These are phyloP conservation scores for Acanthisitta chloris DNA, from an alignment of 2,113 vertebrate genomes.

Conservation along the genomic window DNA sequence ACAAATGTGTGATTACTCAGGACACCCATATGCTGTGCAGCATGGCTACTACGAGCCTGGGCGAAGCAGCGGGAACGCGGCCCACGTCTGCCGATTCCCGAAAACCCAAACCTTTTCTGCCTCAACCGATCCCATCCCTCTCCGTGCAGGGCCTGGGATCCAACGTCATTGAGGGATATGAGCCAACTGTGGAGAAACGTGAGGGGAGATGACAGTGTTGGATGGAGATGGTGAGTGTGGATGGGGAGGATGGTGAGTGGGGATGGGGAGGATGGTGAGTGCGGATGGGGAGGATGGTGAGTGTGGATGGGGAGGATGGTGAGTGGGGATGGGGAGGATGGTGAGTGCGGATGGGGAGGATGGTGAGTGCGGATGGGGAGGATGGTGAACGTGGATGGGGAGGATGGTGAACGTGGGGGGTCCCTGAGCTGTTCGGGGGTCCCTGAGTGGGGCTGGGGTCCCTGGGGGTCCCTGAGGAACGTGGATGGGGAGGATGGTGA, in stretches of 20 bases:
- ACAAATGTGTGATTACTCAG: not conserved
- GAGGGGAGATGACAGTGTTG: fast-evolving
- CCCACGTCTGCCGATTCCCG: fast-evolving
- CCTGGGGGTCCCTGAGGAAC: not conserved
- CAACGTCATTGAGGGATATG: fast-evolving
- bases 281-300: fast-evolving
- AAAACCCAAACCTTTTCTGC: not conserved
- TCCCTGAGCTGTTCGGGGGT: no score
- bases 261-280: fast-evolving
- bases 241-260: not conserved
- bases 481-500: fast-evolving
- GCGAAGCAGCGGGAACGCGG: not conserved
- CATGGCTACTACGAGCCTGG: not conserved
- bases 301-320: not conserved
- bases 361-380: not conserved
- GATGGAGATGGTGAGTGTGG: fast-evolving
- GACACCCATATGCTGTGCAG: not conserved
- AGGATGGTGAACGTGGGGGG: no score
- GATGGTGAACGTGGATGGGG: not conserved
- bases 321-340: fast-evolving
- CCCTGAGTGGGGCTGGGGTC: no score
- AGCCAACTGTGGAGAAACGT: fast-evolving
- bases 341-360: fast-evolving
- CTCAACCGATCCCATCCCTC: not conserved
- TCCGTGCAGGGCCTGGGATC: fast-evolving